A percentile compares a stretch with the other conserved stretches of the same genome.
Conservation (phyloP, 2,797 vertebrate genomes). For the Dipus sagitta region DNA sequence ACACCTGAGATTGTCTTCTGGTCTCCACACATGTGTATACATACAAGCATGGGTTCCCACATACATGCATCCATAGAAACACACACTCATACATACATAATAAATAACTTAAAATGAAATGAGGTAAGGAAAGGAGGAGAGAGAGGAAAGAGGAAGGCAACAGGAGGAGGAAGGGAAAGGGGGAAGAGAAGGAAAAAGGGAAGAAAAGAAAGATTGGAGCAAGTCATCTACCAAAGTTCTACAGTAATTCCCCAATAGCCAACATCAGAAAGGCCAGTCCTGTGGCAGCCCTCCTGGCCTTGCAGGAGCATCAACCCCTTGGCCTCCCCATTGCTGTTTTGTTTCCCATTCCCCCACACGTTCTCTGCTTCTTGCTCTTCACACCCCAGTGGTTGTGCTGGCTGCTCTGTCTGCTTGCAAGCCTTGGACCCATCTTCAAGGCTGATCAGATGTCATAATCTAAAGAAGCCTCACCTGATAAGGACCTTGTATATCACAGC, state of each 20-base stretch:
- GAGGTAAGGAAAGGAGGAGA: too few relatives aligned
- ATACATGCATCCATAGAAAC: too few relatives aligned
- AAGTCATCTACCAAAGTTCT: not conserved
- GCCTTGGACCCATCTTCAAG: not conserved
- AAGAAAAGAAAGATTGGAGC: too few relatives aligned
- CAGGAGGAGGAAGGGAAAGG: too few relatives aligned
- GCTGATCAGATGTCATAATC: not conserved
- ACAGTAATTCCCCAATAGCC: too few relatives aligned
- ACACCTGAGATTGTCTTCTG: too few relatives aligned
- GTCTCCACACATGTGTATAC: too few relatives aligned
- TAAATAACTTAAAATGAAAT: too few relatives aligned
- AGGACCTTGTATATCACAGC: not conserved
- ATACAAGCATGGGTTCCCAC: too few relatives aligned
- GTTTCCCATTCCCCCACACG: not conserved
- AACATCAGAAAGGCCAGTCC: not conserved
- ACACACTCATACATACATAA: too few relatives aligned
- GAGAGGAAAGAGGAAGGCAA: too few relatives aligned
- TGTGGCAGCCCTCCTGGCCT: not conserved
- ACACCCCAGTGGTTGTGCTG: fast-evolving
- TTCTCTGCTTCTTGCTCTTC: not conserved
- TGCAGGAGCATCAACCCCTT: not conserved
- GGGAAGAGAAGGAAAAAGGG: not conserved
- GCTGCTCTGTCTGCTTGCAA: not conserved
- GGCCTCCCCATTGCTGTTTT: not conserved
- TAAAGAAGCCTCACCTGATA: not conserved